Base-by-base conservation (phyloP, 2,888 invertebrate genomes). In the Tinea pellionella region DNA sequence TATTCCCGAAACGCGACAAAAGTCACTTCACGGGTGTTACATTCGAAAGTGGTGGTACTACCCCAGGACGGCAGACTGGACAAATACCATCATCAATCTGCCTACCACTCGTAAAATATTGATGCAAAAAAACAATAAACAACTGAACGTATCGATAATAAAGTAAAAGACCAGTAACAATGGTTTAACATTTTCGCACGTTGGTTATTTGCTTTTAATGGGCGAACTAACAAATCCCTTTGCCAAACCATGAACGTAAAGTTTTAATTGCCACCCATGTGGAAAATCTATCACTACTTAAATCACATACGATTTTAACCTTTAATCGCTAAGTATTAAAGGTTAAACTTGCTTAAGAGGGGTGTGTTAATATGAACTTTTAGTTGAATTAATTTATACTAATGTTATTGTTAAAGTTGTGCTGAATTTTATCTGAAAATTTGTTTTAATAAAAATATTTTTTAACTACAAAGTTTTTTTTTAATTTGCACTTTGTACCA, bases 211-310 rank as follows among this genome's bases (percentile, higher is more conserved):
- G 47, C 9, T 13, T 47, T 53, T 53, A 53, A 53, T 53, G 24
- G 24, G 19, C 2, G 19, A 53, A 53, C 53, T 19, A 24, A 13
- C 24, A 18, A 53, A 53, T 53, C 53, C 53, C 24, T 47, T 53
- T 24, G 53, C 53, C 24, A 53, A 53, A 53, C 18, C 53, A 53
- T 53, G 4, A 53, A 53, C 16, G 53, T 53, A 53, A 53, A 53
- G 53, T 53, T 53, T 53, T 53, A 53, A 53, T 53, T 53, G 53
- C 53, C 24, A 24, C 24, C 53, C 53, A 53, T 53, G 53, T 24
- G 53, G 53, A 53, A 53, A 53, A 53, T 53, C 53, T 53, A 53
- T 53, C 24, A 53, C 53, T 18, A 24, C 2, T 53, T n/a, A 2
- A 16, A 4, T 15, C 8, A 1, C 15, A 15, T 4, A 47, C 47